These are phyloP conservation scores for Timema cristinae DNA, from an alignment of 2,888 invertebrate genomes.

Conservation along the genomic window DNA sequence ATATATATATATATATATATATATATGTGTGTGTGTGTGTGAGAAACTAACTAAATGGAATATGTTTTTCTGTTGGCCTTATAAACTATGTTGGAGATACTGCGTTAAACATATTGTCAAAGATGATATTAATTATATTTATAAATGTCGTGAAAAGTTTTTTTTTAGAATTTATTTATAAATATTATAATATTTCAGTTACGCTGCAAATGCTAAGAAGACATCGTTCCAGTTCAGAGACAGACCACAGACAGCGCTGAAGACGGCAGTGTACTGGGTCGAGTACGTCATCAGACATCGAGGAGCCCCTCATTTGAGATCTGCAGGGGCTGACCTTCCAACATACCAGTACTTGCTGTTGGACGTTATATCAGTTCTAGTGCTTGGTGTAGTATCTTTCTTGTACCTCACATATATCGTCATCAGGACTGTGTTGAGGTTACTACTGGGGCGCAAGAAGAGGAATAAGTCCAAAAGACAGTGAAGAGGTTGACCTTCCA, in stretches of 20 bases:
- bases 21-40: too few relatives aligned
- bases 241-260: constrained; percentile 54
- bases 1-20: too few relatives aligned
- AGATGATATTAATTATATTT: too few relatives aligned
- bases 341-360: constrained; percentile 42
- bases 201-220: constrained; percentile 49
- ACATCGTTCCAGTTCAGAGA: constrained; percentile 54
- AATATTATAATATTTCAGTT: constrained; percentile 44
- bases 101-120: too few relatives aligned
- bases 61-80: too few relatives aligned
- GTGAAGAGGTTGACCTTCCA: too few relatives aligned
- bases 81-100: too few relatives aligned
- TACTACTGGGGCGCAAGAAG: background rate
- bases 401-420: background rate
- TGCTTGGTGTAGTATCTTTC: constrained; percentile 6
- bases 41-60: too few relatives aligned
- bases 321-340: constrained; percentile 50
- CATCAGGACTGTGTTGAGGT: background rate
- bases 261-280: constrained; percentile 60
- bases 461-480: too few relatives aligned
- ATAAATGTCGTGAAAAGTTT: background rate
- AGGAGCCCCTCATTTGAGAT: constrained; percentile 51
- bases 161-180: background rate
- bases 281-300: constrained; percentile 59
- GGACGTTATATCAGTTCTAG: constrained; percentile 26